A percentile compares a stretch with the other conserved stretches of the same genome.
These are phyloP conservation scores for Myzus persicae DNA, from an alignment of 1,140 invertebrate genomes.

Conservation along the genomic window DNA sequence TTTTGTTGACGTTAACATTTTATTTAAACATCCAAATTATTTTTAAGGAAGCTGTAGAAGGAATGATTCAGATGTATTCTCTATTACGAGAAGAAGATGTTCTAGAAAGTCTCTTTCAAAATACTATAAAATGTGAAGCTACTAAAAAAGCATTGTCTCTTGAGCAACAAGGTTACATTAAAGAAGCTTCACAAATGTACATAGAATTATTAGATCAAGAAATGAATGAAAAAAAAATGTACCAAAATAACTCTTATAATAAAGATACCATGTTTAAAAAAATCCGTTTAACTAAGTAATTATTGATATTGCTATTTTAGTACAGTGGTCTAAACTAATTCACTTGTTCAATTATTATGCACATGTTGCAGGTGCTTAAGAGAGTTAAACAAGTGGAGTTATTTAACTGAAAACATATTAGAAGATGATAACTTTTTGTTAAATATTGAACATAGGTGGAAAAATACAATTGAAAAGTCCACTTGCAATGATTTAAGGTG, in stretches of 20 bases:
- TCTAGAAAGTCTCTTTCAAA: constrained; percentile 26
- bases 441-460: constrained; percentile 43
- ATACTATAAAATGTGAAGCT: not conserved
- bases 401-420: not conserved
- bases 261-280: not conserved
- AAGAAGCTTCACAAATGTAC: constrained; percentile 22
- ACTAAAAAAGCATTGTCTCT: constrained; percentile 26
- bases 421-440: not conserved
- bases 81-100: constrained; percentile 27
- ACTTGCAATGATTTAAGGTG: not conserved
- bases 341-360: not conserved
- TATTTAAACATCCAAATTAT: not conserved
- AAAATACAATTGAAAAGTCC: not conserved
- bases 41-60: constrained; percentile 29
- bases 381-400: constrained; percentile 26
- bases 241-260: not conserved
- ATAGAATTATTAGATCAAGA: not conserved
- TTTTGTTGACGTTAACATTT: not conserved
- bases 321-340: not conserved
- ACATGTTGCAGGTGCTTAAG: constrained; percentile 6
- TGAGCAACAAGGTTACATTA: constrained; percentile 44
- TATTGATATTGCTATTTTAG: not conserved
- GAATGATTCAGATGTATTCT: constrained; percentile 43
- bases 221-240: not conserved
- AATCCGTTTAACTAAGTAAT: constrained; percentile 45